Percentiles rank a stretch among this genome's conserved stretches.
Conservation (phyloP, 2,113 vertebrate species). For the Lonchura striata region DNA sequence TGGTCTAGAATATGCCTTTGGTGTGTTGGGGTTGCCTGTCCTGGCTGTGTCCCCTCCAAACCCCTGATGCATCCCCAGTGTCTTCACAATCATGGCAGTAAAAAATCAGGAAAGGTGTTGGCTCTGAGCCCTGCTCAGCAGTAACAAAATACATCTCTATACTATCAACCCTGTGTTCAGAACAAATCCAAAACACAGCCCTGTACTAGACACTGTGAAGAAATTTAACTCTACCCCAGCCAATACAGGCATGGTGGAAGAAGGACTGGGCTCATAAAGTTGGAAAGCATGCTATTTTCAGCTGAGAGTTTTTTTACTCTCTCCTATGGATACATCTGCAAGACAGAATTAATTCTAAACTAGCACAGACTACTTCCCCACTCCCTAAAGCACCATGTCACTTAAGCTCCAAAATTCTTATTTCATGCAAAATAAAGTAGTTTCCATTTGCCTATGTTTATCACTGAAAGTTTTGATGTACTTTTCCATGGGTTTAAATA, state of each 20-base stretch:
- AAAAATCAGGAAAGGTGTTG: not conserved
- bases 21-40: not conserved
- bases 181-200: not conserved
- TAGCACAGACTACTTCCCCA: not conserved
- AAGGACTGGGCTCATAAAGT: not conserved
- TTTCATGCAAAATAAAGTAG: not conserved
- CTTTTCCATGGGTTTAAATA: not conserved
- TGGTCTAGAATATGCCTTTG: not conserved
- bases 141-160: not conserved
- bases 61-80: not conserved
- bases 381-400: not conserved
- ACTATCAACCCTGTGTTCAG: not conserved
- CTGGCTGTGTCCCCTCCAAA: not conserved
- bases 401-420: not conserved
- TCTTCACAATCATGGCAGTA: accelerated
- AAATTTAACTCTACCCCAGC: not conserved
- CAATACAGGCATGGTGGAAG: not conserved
- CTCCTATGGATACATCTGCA: not conserved
- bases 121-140: not conserved
- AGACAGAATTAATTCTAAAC: not conserved
- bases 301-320: accelerated
- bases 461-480: not conserved
- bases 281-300: not conserved
- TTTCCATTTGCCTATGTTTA: not conserved
- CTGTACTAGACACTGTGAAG: not conserved